These are phyloP conservation scores for Polypedilum pembai DNA, from an alignment of 1,140 invertebrate genomes.

Conservation along the genomic window DNA sequence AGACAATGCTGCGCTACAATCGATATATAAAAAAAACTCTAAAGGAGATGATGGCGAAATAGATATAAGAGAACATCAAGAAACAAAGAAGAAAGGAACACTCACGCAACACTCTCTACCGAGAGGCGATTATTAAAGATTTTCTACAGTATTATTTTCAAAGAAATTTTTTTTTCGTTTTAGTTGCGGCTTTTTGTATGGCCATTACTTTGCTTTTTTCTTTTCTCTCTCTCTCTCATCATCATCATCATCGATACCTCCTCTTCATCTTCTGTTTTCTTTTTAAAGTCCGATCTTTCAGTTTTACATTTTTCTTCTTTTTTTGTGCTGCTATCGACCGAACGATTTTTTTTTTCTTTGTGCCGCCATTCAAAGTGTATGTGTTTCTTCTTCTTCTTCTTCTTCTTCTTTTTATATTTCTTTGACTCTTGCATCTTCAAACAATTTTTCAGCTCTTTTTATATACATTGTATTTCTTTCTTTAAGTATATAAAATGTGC, in stretches of 20 bases:
- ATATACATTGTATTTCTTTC: no score
- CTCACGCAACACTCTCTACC: background rate
- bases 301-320: conserved; percentile 4
- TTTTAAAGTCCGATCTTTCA: background rate
- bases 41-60: background rate
- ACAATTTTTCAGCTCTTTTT: no score
- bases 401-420: no score
- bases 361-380: no score
- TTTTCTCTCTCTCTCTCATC: background rate
- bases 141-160: conserved; percentile 14
- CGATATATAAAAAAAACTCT: no score
- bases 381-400: no score
- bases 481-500: no score
- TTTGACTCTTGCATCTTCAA: no score
- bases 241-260: background rate
- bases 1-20: no score
- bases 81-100: conserved; percentile 10
- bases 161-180: background rate
- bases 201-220: background rate
- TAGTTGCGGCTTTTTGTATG: conserved; percentile 21
- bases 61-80: conserved; percentile 1
- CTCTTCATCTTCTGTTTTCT: background rate
- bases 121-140: background rate
- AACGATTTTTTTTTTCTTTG: no score
- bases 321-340: background rate